These are phyloP conservation scores for Apamea sordens DNA, from an alignment of 2,888 invertebrate genomes.

Conservation along the genomic window DNA sequence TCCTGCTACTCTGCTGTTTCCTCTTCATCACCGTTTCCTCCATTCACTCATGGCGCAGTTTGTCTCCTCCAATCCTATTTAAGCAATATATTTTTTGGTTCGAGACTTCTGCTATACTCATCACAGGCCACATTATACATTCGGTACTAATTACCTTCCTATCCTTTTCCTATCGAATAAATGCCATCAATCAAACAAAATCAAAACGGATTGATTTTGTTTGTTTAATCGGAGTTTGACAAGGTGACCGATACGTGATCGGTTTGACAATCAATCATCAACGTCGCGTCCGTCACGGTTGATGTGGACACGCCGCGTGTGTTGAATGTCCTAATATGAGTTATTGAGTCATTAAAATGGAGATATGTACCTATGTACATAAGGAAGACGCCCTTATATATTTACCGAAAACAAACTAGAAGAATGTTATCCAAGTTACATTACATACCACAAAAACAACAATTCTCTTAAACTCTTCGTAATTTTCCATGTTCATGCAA, in stretches of 20 bases:
- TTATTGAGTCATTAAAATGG: slow-evolving; percentile 29
- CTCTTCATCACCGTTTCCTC: not conserved
- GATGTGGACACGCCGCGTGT: slow-evolving; percentile 38
- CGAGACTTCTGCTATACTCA: not conserved
- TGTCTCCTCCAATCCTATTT: not conserved
- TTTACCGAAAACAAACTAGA: not conserved
- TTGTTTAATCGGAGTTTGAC: slow-evolving; percentile 46
- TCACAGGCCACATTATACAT: not conserved
- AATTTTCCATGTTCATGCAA: slow-evolving; percentile 7
- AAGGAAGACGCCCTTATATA: slow-evolving; percentile 23
- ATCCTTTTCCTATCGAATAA: slow-evolving; percentile 9
- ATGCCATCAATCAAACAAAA: slow-evolving; percentile 49
- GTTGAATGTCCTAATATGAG: slow-evolving; percentile 41
- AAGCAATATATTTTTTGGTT: not conserved
- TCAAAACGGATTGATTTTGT: slow-evolving; percentile 33
- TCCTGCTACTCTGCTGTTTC: not conserved
- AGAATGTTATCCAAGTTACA: not conserved
- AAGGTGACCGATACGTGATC: slow-evolving; percentile 63
- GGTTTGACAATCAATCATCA: slow-evolving; percentile 45
- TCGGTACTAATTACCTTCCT: not conserved
- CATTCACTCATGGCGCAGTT: not conserved
- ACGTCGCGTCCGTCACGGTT: slow-evolving; percentile 7
- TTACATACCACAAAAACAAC: not conserved
- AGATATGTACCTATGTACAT: slow-evolving; percentile 10
- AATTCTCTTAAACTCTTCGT: slow-evolving; percentile 4